Evolutionary conservation across 2,797 vertebrate genomes (phyloP).

Genomic region (Ficedula albicollis): DNA sequence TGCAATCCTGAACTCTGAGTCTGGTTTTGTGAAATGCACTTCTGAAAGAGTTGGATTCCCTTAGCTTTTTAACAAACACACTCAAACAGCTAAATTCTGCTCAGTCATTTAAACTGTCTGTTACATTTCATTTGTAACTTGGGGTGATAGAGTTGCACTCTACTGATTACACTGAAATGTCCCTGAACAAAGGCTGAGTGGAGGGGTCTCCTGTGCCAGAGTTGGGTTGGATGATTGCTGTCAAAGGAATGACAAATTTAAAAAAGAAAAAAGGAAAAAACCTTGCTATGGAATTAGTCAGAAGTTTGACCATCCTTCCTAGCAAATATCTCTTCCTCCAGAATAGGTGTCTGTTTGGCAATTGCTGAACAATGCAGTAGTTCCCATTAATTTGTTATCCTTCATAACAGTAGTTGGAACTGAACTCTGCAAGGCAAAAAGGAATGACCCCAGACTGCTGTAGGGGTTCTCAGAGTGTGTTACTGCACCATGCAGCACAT

Average conservation of each 20-base stretch:
- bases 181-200: background rate
- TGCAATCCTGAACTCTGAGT: background rate
- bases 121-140: background rate
- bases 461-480: background rate
- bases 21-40: background rate
- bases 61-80: background rate
- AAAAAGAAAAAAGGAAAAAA: background rate
- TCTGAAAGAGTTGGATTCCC: background rate
- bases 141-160: background rate
- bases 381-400: background rate
- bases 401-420: background rate
- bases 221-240: background rate
- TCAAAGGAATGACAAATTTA: background rate
- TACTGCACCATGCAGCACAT: background rate
- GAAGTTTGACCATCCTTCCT: background rate
- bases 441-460: background rate
- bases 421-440: background rate
- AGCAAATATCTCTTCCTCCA: background rate
- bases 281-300: background rate
- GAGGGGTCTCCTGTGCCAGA: background rate
- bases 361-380: background rate
- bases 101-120: background rate
- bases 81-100: background rate
- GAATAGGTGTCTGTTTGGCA: background rate
- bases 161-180: background rate